Conservation (phyloP, 2,113 vertebrate species). For the Pogona vitticeps region DNA sequence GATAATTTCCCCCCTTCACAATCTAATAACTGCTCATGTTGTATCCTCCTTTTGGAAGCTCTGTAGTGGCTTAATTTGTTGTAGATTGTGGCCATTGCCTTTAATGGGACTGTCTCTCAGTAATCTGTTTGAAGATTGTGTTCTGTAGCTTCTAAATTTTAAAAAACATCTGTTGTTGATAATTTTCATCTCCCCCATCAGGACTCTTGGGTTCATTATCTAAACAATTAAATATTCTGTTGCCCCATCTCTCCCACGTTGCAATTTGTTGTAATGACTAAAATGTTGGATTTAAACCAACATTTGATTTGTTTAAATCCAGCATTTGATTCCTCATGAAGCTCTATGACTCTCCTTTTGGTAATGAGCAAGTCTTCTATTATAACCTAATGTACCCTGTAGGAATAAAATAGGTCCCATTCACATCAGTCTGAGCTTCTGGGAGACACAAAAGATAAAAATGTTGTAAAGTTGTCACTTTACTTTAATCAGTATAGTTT, state of each 20-base stretch:
- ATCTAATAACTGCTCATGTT: neutral
- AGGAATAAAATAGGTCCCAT: too few species aligned
- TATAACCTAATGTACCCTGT: too few species aligned
- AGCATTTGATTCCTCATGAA: too few species aligned
- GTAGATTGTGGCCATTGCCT: neutral
- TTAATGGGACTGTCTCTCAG: neutral
- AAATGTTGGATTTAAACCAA: neutral
- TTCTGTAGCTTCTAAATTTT: neutral
- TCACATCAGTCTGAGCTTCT: too few species aligned
- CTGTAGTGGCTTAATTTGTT: neutral
- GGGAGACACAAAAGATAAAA: too few species aligned
- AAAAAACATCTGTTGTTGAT: neutral
- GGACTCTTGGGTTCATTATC: neutral
- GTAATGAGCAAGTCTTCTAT: too few species aligned
- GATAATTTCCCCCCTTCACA: neutral
- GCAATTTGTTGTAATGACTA: neutral
- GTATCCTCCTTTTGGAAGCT: neutral
- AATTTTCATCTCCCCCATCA: neutral
- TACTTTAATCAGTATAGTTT: too few species aligned
- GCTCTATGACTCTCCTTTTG: too few species aligned
- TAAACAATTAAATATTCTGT: neutral
- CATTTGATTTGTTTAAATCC: too few species aligned
- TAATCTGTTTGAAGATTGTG: neutral
- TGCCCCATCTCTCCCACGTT: neutral
- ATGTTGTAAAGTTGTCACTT: too few species aligned